Evolutionary conservation across 2,113 vertebrate genomes (phyloP).

Genomic region (Syrmaticus mikado): DNA sequence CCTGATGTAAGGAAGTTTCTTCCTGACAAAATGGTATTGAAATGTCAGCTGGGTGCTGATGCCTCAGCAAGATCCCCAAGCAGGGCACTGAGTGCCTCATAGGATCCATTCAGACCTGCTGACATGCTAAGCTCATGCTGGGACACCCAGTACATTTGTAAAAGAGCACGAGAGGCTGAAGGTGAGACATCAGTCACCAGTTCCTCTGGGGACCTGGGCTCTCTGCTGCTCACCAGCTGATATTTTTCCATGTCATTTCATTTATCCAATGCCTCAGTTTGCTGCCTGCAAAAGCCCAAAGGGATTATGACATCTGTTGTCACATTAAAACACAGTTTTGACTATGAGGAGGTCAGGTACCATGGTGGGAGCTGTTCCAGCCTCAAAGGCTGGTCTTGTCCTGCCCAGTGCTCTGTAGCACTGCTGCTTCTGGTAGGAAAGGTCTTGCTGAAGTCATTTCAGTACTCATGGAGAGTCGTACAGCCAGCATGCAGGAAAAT

Average conservation of each 20-base stretch:
- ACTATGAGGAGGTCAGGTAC: conserved; percentile 48
- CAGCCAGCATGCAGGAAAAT: conserved; percentile 2
- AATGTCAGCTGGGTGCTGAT: not conserved
- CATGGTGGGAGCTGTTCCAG: not conserved
- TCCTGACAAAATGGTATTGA: not conserved
- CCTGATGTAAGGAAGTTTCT: not conserved
- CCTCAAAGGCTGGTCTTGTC: not conserved
- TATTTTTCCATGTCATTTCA: conserved; percentile 49
- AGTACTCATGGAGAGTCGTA: not conserved
- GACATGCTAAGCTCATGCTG: not conserved
- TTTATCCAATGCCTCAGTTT: conserved; percentile 60
- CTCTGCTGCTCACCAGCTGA: conserved; percentile 17
- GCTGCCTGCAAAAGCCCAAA: conserved; percentile 59
- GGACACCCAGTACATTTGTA: not conserved
- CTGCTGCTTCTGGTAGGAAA: not conserved
- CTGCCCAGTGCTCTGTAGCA: not conserved
- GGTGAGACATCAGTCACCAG: conserved; percentile 32
- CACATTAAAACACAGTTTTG: not conserved
- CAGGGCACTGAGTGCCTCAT: not conserved
- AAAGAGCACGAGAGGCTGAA: conserved; percentile 25
- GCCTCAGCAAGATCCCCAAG: not conserved
- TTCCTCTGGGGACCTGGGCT: conserved; percentile 16
- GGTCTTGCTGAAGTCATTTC: not conserved
- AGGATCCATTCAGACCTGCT: not conserved
- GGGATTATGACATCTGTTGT: conserved; percentile 62